Percentiles rank a stretch among this genome's conserved stretches.
These are phyloP conservation scores for Caloenas nicobarica DNA, from an alignment of 2,113 vertebrate species.

Conservation along the genomic window DNA sequence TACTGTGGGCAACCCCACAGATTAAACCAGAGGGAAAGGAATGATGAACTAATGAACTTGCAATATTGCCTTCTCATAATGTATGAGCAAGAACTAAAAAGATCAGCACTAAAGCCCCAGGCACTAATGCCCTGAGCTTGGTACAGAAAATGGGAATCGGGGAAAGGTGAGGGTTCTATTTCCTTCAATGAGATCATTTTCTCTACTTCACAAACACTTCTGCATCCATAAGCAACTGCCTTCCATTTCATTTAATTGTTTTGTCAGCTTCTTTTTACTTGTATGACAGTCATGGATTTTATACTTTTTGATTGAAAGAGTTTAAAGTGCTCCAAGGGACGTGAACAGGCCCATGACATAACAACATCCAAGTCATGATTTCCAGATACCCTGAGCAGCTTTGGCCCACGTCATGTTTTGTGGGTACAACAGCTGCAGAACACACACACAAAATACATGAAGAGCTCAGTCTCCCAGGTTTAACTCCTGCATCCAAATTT, in stretches of 20 bases:
- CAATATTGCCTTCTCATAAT: too few relatives aligned
- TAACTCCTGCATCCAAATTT: background rate
- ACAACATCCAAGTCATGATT: background rate
- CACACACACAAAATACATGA: accelerated
- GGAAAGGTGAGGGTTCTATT: too few relatives aligned
- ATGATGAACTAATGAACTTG: background rate
- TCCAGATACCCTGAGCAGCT: background rate
- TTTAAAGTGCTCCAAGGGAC: background rate
- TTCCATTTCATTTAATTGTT: background rate
- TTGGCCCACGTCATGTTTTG: background rate
- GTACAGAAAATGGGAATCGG: background rate
- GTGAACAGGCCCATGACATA: background rate
- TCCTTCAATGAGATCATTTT: background rate
- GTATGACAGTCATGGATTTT: accelerated
- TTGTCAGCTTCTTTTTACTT: background rate
- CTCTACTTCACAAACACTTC: background rate
- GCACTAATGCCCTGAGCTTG: background rate
- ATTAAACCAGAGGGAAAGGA: background rate
- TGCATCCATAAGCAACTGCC: background rate
- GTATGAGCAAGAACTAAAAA: background rate
- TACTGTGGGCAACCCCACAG: background rate
- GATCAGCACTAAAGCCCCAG: background rate
- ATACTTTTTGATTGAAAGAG: background rate
- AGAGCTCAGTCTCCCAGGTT: accelerated
- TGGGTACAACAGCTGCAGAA: background rate